Conservation (phyloP, 2,113 vertebrate species). For the Meleagris gallopavo region DNA sequence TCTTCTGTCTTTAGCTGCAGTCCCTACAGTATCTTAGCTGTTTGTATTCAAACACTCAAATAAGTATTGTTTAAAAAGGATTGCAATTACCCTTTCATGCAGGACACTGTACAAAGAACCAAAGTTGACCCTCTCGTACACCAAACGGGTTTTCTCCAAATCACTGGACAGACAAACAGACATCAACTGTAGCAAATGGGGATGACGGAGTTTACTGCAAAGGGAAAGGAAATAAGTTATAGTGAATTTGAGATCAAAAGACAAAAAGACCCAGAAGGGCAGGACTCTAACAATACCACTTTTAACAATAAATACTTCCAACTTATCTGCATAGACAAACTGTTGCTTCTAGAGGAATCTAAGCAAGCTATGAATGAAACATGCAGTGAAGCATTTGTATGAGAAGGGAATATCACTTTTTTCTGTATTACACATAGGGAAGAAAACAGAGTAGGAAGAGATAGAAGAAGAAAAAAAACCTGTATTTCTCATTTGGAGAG, state of each 20-base stretch:
- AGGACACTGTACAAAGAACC: conserved; percentile 82
- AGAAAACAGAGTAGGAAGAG: neutral
- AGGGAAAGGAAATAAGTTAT: neutral
- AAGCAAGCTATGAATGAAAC: neutral
- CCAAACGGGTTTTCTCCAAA: conserved; percentile 75
- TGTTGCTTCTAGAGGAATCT: neutral
- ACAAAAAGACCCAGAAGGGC: too few species aligned
- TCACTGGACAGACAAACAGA: conserved; percentile 78
- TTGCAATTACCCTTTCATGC: conserved; percentile 77
- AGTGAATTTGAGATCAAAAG: neutral
- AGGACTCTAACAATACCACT: too few species aligned
- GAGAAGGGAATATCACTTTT: neutral
- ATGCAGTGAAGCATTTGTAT: fast-evolving
- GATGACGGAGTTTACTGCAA: conserved; percentile 79
- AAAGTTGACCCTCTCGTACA: conserved; percentile 79
- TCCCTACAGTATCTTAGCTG: neutral
- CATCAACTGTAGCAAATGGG: conserved; percentile 81
- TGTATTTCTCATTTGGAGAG: neutral
- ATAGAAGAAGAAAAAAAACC: neutral
- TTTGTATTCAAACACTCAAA: neutral
- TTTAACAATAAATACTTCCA: fast-evolving
- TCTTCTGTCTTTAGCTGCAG: neutral
- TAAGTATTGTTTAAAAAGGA: neutral
- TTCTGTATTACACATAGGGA: neutral
- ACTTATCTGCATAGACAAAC: neutral